Percentiles rank a stretch among this genome's conserved stretches.
phyloP scores from a whole-genome alignment of 2,113 vertebrate genomes.

The Ceyx margarethae region DNA sequence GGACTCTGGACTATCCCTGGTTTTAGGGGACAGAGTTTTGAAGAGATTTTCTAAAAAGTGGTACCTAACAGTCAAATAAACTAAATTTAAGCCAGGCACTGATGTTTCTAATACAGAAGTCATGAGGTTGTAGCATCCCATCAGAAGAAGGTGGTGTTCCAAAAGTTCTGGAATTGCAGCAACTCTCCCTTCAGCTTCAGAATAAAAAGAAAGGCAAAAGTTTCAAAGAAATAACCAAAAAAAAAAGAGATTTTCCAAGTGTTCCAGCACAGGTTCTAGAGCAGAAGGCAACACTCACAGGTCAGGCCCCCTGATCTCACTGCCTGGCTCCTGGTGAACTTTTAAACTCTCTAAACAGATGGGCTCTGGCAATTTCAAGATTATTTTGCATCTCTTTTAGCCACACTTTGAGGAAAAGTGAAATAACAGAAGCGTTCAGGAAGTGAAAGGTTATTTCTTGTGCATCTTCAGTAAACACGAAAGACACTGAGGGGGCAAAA shows the following conservation, averaged over 20 bases:
- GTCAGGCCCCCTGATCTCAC: not conserved
- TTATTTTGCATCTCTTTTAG: not conserved
- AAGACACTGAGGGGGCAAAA: not conserved
- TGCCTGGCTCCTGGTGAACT: not conserved
- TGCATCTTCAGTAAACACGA: not conserved
- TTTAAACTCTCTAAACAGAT: constrained; percentile 35
- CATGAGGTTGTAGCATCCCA: accelerated
- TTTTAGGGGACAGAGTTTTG: not conserved
- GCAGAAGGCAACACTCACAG: not conserved
- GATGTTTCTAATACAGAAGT: not conserved
- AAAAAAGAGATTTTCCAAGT: not conserved
- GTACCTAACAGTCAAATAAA: not conserved
- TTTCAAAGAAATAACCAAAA: not conserved
- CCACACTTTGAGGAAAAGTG: not conserved
- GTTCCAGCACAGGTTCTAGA: not conserved
- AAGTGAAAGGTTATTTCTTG: constrained; percentile 53
- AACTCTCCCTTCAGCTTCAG: not conserved
- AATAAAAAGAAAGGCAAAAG: not conserved
- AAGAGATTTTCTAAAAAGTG: not conserved
- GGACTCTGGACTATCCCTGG: not conserved
- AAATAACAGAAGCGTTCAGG: not conserved
- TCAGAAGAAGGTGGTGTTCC: not conserved
- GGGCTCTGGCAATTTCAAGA: constrained; percentile 1
- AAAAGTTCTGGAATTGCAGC: not conserved
- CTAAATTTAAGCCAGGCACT: not conserved